Evolutionary conservation across 1,140 invertebrate genomes (phyloP).

Genomic region (Atta cephalotes): DNA sequence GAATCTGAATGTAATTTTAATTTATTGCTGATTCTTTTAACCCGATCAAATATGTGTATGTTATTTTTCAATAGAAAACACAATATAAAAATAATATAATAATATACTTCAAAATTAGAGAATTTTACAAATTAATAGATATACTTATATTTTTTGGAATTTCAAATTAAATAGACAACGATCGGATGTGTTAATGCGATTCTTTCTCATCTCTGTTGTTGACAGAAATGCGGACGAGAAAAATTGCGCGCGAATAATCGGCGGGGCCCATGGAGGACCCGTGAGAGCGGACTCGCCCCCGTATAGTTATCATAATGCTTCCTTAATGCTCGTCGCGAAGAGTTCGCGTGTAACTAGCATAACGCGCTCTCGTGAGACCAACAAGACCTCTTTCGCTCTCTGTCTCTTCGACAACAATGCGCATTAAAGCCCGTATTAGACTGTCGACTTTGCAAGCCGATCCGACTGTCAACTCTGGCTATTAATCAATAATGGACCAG

Average conservation of each 20-base stretch:
- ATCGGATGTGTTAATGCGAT: not conserved
- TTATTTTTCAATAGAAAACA: no score
- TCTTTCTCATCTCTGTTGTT: not conserved
- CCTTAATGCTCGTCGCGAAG: slow-evolving; percentile 79
- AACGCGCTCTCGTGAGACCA: slow-evolving; percentile 82
- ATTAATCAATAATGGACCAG: no score
- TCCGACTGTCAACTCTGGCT: no score
- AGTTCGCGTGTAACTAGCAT: slow-evolving; percentile 80
- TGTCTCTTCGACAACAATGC: slow-evolving; percentile 46
- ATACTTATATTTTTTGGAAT: not conserved
- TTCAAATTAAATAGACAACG: not conserved
- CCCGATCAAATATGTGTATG: no score
- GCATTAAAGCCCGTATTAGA: not conserved
- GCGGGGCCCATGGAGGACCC: slow-evolving; percentile 22
- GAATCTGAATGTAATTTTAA: no score
- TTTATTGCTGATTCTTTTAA: not conserved
- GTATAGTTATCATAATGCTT: slow-evolving; percentile 78
- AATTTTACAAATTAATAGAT: not conserved
- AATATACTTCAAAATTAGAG: not conserved
- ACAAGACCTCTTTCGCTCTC: slow-evolving; percentile 79
- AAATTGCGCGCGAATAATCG: slow-evolving; percentile 27
- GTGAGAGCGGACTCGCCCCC: slow-evolving; percentile 67
- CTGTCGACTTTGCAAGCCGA: no score
- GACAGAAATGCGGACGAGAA: slow-evolving; percentile 20
- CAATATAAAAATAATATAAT: no score